phyloP scores from a whole-genome alignment of 2,113 vertebrate genomes.

The Apodemus speciosus region DNA sequence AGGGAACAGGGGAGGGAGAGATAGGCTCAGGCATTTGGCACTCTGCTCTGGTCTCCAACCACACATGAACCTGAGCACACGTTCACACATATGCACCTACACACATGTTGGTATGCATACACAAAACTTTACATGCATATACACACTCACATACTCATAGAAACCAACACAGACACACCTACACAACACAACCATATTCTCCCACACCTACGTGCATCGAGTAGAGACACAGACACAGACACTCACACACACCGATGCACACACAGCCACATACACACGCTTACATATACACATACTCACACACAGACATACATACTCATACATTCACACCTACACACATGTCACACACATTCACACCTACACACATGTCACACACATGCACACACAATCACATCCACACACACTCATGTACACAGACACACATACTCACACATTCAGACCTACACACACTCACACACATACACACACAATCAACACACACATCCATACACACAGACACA shows the following conservation, averaged over 20 bases:
- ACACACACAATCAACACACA: too few species aligned
- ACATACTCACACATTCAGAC: neutral
- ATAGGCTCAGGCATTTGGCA: too few species aligned
- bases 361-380: neutral
- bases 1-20: neutral
- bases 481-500: neutral
- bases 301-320: neutral
- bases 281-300: too few species aligned
- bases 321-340: neutral
- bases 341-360: neutral
- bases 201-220: neutral
- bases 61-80: neutral
- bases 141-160: neutral
- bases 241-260: neutral
- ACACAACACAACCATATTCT: neutral
- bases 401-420: neutral
- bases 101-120: neutral
- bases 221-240: neutral
- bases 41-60: neutral
- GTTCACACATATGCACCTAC: neutral
- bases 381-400: neutral
- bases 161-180: neutral
- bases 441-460: neutral
- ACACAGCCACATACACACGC: neutral
- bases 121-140: neutral